Base-by-base conservation (phyloP, 2,113 vertebrate genomes). In the Uropsilus gracilis region DNA sequence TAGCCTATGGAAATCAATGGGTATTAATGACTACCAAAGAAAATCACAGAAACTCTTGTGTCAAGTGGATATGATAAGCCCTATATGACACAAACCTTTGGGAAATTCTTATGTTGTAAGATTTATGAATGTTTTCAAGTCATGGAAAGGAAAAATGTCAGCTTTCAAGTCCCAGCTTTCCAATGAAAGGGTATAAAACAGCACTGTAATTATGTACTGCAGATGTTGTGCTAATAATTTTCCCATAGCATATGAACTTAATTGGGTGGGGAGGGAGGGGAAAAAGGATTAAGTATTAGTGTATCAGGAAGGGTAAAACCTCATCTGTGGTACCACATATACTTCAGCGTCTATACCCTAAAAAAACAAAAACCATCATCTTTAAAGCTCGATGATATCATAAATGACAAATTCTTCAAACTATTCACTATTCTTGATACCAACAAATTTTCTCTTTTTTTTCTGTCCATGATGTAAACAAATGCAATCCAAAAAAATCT, bases 161-260 rank as follows among this genome's bases (percentile, higher is more conserved):
- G 90, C 95, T 87, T 96, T 96, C 76, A 92, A 85, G 72, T 90
- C 48, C 13, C 37, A 86, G 72, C 53, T 97, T 97, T 97, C 95
- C 66, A 94, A 89, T 92, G 92, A 53, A 95, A 95, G 93, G 91
- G 72, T 93, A 96, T 95, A 94, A 97, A 93, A 39, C 93, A 95
- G 90, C 72, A 82, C 96, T 91, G 94, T 97, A 97, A 98, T 98
- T 98, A 97, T 92, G 83, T 90, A 78, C 96, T 95, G 90, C 98
- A 98, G 97, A 98, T 98, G 96, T 8, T 95, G 95, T 92, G 95
- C 95, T 96, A 86, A 97, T 90, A 97, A 94, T 94, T 97, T 95
- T 94, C 94, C 87, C 86, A 89, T 95, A 91, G 64, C 96, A 98
- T 95, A 73, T 96, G 96, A 98, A 98, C 98, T 97, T 94, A 97